Evolutionary conservation across 2,113 vertebrate genomes (phyloP).

Genomic region (Alexandromys fortis): DNA sequence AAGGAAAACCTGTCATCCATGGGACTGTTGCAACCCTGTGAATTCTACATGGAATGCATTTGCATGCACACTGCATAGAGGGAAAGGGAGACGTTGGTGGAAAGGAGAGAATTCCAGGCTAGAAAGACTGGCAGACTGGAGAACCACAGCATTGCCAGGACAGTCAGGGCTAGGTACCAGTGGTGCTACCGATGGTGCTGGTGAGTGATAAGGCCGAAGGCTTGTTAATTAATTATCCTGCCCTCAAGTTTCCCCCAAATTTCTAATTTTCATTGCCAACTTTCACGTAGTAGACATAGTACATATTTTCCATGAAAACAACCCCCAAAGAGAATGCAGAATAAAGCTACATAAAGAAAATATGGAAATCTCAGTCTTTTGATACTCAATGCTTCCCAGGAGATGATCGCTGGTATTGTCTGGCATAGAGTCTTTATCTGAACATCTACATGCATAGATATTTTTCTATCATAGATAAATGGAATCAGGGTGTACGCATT

Average conservation of each 20-base stretch:
- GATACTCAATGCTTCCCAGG: not conserved
- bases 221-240: not conserved
- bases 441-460: not conserved
- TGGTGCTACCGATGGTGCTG: too few relatives aligned
- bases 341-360: constrained; percentile 37
- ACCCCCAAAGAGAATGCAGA: not conserved
- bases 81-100: not conserved
- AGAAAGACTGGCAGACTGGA: not conserved
- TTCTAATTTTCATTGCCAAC: not conserved
- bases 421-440: not conserved
- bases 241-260: not conserved
- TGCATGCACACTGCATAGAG: not conserved
- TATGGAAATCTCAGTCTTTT: not conserved
- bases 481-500: not conserved
- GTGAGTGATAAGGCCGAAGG: not conserved
- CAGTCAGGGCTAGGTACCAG: too few relatives aligned
- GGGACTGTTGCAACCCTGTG: not conserved
- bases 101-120: not conserved
- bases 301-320: not conserved
- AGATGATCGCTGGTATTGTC: not conserved
- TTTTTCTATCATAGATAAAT: constrained; percentile 33
- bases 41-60: not conserved
- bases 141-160: not conserved
- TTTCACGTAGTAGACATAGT: not conserved
- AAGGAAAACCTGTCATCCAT: not conserved